phyloP scores from a whole-genome alignment of 2,113 vertebrate genomes.

The Urocynchramus pylzowi region DNA sequence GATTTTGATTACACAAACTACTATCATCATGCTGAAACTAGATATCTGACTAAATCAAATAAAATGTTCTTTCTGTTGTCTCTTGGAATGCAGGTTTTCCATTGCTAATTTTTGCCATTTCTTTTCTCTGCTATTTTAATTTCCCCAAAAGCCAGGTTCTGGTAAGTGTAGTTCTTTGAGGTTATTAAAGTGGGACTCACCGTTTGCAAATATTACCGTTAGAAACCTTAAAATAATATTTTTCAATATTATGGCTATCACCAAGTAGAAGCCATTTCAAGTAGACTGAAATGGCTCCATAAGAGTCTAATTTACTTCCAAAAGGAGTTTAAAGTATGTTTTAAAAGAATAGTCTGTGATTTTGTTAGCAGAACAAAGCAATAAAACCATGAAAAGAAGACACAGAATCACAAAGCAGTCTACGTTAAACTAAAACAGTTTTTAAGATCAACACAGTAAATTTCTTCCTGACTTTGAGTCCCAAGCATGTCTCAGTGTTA shows the following conservation, averaged over 20 bases:
- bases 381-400: neutral
- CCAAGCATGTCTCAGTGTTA: neutral
- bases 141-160: neutral
- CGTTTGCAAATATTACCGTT: neutral
- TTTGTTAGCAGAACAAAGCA: neutral
- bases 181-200: neutral
- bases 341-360: neutral
- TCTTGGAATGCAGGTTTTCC: neutral
- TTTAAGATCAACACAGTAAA: neutral
- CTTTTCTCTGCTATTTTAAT: neutral
- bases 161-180: neutral
- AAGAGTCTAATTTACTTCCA: neutral
- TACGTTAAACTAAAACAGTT: neutral
- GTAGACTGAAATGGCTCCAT: neutral
- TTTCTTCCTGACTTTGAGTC: neutral
- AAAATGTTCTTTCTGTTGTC: neutral
- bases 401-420: neutral
- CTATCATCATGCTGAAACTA: neutral
- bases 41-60: neutral
- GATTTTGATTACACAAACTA: neutral
- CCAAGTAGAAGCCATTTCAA: no score
- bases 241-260: neutral
- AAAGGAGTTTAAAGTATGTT: neutral
- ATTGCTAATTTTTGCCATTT: neutral
- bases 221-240: neutral